Conservation (phyloP, 2,797 vertebrate species). For the Falco biarmicus region DNA sequence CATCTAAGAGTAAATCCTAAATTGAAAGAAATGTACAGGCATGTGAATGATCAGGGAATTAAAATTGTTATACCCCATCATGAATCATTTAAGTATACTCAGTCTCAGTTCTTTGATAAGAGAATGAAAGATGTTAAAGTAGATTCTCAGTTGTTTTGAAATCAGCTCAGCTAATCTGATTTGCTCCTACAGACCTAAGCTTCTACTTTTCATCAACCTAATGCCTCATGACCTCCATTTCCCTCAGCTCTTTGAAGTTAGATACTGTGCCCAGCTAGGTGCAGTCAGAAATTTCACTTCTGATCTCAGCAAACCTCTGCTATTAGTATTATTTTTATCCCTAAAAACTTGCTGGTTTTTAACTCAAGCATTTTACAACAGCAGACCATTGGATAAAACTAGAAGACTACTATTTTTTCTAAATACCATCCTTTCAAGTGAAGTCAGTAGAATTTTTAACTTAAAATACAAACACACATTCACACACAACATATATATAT, state of each 20-base stretch:
- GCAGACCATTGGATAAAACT: neutral
- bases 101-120: neutral
- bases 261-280: neutral
- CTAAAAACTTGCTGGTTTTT: neutral
- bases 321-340: slow-evolving; percentile 7
- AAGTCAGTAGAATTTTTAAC: neutral
- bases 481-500: rapidly evolving
- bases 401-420: neutral
- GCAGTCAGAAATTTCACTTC: neutral
- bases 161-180: slow-evolving; percentile 7
- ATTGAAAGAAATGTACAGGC: neutral
- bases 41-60: neutral
- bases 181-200: neutral
- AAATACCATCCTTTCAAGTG: neutral
- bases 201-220: neutral
- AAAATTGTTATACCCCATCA: neutral
- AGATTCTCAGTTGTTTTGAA: slow-evolving; percentile 12
- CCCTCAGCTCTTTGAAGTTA: neutral
- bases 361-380: neutral
- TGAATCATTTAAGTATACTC: neutral
- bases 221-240: neutral
- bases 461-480: neutral
- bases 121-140: neutral
- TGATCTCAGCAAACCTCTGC: slow-evolving; percentile 12
- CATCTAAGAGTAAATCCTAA: neutral